Evolutionary conservation across 2,113 vertebrate genomes (phyloP), one percentile per base, ranked within the genome.

Genomic region (Psammodynastes pulverulentus): DNA sequence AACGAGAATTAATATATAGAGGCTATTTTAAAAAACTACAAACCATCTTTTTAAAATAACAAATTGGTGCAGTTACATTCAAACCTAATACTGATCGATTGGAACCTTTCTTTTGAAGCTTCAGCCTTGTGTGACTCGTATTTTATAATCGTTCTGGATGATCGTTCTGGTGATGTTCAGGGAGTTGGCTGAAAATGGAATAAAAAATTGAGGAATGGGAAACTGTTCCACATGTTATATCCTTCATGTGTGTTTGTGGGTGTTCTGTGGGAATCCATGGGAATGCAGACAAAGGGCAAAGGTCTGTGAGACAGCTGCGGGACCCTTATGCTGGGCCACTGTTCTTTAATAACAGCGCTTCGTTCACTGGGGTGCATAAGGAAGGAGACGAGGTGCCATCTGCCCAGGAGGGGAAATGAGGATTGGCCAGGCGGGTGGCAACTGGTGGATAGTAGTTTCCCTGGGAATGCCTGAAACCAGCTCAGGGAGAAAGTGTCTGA

Each of bases 261-360:
- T 51, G 23, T 91, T 91, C 67, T 88, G 52, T 85, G 79, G 88
- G 88, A 90, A 43, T 91, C 52, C 86, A 45, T 89, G 86, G 52
- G 90, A 93, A 88, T 51, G 26, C 49, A 86, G 24, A 84, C 9
- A 86, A 86, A 91, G 89, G 45, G 86, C 85, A 91, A 86, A 86
- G 86, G 43, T 84, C 86, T 58, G 29, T 23, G 45, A 43, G 88
- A 84, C 90, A 88, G 92, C 90, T 88, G 92, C 52, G 85, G 89
- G 90, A 84, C 45, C n/a, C 52, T 34, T 19, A n/a, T 84, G 51
- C 51, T 43, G 43, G 62, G 90, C 85, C 86, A 43, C 5, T 91
- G 52, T 67, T 26, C 67, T 91, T 84, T 26, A 88, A 46, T 29
- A 89, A 84, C 84, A 90, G 49, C 29, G 52, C 23, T 89, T 87